These are phyloP conservation scores for Ancistrus triradiatus DNA, from an alignment of 2,113 vertebrate species.

Conservation along the genomic window DNA sequence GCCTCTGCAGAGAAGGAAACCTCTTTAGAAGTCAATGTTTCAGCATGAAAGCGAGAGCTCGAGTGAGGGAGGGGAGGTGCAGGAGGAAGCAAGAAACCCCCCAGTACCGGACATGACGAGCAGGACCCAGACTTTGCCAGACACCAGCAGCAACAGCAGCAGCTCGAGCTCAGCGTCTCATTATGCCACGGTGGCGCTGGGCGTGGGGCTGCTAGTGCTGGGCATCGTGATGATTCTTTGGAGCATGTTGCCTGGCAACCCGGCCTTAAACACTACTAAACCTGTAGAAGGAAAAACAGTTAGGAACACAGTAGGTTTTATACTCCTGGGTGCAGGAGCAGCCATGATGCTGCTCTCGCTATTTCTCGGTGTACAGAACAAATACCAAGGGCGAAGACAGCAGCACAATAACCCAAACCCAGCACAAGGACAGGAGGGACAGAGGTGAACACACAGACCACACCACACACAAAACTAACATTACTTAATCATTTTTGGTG, in stretches of 20 bases:
- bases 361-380: slow-evolving; percentile 83
- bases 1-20: neutral
- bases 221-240: slow-evolving; percentile 94
- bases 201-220: slow-evolving; percentile 84
- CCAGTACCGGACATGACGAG: slow-evolving; percentile 10
- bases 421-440: slow-evolving; percentile 41
- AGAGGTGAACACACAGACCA: slow-evolving; percentile 28
- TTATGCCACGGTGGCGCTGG: slow-evolving; percentile 88
- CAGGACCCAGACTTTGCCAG: slow-evolving; percentile 4
- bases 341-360: slow-evolving; percentile 83
- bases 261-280: slow-evolving; percentile 61
- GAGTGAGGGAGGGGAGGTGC: neutral
- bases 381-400: slow-evolving; percentile 51
- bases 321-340: slow-evolving; percentile 79
- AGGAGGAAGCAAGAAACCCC: neutral
- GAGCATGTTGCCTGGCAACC: slow-evolving; percentile 79
- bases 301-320: slow-evolving; percentile 84
- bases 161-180: slow-evolving; percentile 76
- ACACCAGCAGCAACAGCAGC: slow-evolving; percentile 31
- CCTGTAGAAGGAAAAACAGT: slow-evolving; percentile 55
- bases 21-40: neutral
- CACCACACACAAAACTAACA: neutral
- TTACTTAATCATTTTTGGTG: neutral
- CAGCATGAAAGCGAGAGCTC: neutral
- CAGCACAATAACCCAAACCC: slow-evolving; percentile 21